phyloP scores from a whole-genome alignment of 2,888 invertebrate genomes.

The Volucella inanis region DNA sequence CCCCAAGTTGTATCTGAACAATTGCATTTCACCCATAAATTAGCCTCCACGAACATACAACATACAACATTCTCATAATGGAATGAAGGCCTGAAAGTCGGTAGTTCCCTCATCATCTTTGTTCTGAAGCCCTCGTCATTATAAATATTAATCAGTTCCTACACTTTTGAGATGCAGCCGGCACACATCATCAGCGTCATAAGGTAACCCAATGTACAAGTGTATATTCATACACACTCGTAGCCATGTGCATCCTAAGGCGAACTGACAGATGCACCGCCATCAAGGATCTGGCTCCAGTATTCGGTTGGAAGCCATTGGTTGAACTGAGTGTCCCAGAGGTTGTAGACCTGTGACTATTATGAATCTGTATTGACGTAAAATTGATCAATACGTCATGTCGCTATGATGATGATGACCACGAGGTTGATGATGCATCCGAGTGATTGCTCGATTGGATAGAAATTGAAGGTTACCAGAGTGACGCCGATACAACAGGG shows the following conservation, averaged over 20 bases:
- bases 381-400: conserved; percentile 74
- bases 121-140: conserved; percentile 67
- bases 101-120: conserved; percentile 56
- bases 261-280: conserved; percentile 53
- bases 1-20: conserved; percentile 18
- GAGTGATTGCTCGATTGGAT: conserved; percentile 44
- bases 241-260: conserved; percentile 60
- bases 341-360: conserved; percentile 19
- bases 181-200: conserved; percentile 52
- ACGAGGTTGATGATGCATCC: conserved; percentile 6
- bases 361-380: conserved; percentile 74
- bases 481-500: conserved; percentile 39
- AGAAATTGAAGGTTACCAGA: conserved; percentile 65
- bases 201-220: too few relatives aligned
- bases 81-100: conserved; percentile 27
- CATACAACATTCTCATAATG: conserved; percentile 10
- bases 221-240: too few relatives aligned
- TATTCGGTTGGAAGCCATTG: conserved; percentile 1
- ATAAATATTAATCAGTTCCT: conserved; percentile 76
- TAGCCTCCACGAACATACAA: conserved; percentile 25
- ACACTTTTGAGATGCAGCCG: conserved; percentile 58
- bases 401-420: conserved; percentile 32
- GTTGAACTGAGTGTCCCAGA: conserved; percentile 13
- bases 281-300: background rate
- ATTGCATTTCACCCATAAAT: conserved; percentile 71